Conservation (phyloP, 2,113 vertebrate genomes). For the Hoplias malabaricus region DNA sequence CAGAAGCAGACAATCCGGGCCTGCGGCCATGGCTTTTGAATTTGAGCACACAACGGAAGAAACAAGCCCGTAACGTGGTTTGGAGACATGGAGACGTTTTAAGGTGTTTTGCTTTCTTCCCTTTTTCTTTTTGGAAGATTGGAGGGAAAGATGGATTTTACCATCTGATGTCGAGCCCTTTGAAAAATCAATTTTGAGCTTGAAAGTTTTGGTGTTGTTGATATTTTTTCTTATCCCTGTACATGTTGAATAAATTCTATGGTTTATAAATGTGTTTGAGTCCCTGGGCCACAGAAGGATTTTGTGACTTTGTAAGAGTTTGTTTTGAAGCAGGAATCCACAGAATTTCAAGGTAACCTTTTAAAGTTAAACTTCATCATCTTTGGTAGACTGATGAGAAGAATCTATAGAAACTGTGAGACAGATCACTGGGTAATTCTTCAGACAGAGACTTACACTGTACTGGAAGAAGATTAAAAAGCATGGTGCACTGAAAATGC, state of each 20-base stretch:
- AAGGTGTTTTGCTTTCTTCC: slow-evolving; percentile 35
- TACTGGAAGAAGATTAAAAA: slow-evolving; percentile 34
- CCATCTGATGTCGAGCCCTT: slow-evolving; percentile 28
- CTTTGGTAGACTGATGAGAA: background rate
- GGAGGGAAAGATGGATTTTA: slow-evolving; percentile 24
- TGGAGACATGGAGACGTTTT: slow-evolving; percentile 62
- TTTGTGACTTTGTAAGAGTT: background rate
- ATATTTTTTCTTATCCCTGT: background rate
- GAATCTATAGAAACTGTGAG: slow-evolving; percentile 22
- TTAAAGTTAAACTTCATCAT: slow-evolving; percentile 14
- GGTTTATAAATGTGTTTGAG: background rate
- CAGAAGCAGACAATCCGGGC: slow-evolving; percentile 70
- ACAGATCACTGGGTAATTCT: slow-evolving; percentile 45
- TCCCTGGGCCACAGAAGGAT: background rate
- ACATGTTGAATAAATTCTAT: slow-evolving; percentile 4
- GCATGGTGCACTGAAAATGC: slow-evolving; percentile 1
- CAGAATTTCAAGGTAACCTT: background rate
- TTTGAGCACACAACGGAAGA: slow-evolving; percentile 55
- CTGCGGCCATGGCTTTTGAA: slow-evolving; percentile 61
- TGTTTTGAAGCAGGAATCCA: background rate
- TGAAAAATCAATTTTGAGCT: slow-evolving; percentile 42
- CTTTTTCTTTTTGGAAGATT: slow-evolving; percentile 19
- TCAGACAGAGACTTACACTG: slow-evolving; percentile 28
- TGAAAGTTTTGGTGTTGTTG: slow-evolving; percentile 17
- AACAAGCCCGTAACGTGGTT: slow-evolving; percentile 51